Evolutionary conservation across 2,113 vertebrate species (phyloP), one percentile per base, ranked within the genome.

Genomic region (Pseudorasbora parva): DNA sequence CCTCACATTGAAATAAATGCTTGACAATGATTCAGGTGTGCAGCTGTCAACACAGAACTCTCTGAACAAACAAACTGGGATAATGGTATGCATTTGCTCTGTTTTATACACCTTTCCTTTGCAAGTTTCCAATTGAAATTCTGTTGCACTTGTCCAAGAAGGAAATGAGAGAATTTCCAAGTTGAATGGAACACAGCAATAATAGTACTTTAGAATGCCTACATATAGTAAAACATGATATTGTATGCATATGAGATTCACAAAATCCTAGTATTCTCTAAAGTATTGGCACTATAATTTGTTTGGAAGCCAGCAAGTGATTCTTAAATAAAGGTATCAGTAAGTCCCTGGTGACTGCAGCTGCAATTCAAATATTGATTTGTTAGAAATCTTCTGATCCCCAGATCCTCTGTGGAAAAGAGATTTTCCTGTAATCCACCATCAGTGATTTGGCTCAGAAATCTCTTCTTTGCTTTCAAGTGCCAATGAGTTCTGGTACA

Each of bases 371-470:
- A 78, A 78, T 62, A 62, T 27, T 47, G 14, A 45, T 41, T 41
- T n/a, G 14, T 43, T 43, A 5, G n/a, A 62, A 78, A 62, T 78
- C 76, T 41, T 23, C 56, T 43, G 56, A 62, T 78, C 41, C 57
- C 62, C 57, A 1, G 23, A 30, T 51, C 25, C 72, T 74, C 45
- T 51, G 76, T 43, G 76, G 37, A 47, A 78, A 78, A 45, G 14
- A n/a, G 37, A 78, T 78, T 62, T 78, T 62, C 57, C n/a, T 45
- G 21, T 45, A 78, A 62, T 62, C 76, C 76, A 43, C 76, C 76
- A 78, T 78, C 57, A 78, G 62, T 62, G 23, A 62, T 62, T 19
- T 78, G 57, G 76, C 47, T 51, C 72, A 51, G 72, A 49, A 30
- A 74, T 74, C 15, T 74, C 45, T 21, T 62, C 41, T 78, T 21